These are phyloP conservation scores for Osmerus mordax DNA, from an alignment of 2,113 vertebrate genomes.

Conservation along the genomic window DNA sequence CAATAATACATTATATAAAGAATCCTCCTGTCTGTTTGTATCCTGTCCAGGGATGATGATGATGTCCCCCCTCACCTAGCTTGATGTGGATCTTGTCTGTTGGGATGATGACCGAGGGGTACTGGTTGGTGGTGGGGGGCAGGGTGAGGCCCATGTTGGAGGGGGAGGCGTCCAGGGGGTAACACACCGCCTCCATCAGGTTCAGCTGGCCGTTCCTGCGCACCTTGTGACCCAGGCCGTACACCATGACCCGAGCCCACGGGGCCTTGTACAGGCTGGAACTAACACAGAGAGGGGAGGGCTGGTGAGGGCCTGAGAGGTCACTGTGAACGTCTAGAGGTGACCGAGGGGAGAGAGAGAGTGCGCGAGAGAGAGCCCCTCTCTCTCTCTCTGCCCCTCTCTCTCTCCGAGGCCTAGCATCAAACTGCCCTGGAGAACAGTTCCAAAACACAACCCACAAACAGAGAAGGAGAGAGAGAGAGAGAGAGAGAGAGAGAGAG, in stretches of 20 bases:
- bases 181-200: conserved; percentile 91
- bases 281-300: conserved; percentile 59
- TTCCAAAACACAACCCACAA: too few species aligned
- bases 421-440: too few species aligned
- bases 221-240: conserved; percentile 92
- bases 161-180: conserved; percentile 91
- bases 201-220: conserved; percentile 91
- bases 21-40: too few species aligned
- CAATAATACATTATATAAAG: too few species aligned
- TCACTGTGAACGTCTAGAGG: neutral
- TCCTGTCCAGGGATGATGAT: neutral
- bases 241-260: conserved; percentile 91
- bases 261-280: conserved; percentile 96
- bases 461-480: neutral
- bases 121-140: conserved; percentile 94
- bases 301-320: neutral
- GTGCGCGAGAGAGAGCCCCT: neutral
- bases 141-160: conserved; percentile 94
- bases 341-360: neutral
- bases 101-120: conserved; percentile 90
- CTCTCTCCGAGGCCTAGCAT: too few species aligned
- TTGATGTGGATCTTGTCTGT: conserved; percentile 95
- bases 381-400: too few species aligned
- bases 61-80: conserved; percentile 75
- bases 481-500: neutral